Conservation (phyloP, 2,888 invertebrate genomes). For the Subacronicta megacephala region DNA sequence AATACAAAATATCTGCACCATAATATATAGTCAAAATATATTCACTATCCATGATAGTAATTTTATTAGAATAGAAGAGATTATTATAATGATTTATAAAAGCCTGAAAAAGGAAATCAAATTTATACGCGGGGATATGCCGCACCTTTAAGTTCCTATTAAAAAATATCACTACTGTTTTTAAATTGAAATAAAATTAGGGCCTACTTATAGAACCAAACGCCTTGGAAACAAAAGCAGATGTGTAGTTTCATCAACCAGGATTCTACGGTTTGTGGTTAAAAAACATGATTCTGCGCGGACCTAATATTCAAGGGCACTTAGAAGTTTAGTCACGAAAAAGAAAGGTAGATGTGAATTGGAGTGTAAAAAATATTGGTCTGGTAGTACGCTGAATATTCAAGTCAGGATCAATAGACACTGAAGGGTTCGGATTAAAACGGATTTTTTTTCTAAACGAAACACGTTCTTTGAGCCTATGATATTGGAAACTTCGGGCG, state of each 20-base stretch:
- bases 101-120: too few species aligned
- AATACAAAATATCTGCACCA: too few species aligned
- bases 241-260: conserved; percentile 46
- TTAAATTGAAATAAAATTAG: too few species aligned
- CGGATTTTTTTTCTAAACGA: conserved; percentile 52
- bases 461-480: conserved; percentile 30
- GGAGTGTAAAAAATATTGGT: conserved; percentile 70
- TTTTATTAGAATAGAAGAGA: too few species aligned
- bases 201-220: neutral
- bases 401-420: conserved; percentile 64
- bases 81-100: too few species aligned
- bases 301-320: conserved; percentile 57
- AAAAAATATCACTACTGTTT: too few species aligned
- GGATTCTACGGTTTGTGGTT: conserved; percentile 42
- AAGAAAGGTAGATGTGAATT: conserved; percentile 68
- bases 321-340: conserved; percentile 69
- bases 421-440: conserved; percentile 61
- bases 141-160: too few species aligned
- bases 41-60: too few species aligned
- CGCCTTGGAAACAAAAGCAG: conserved; percentile 4
- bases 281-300: conserved; percentile 54
- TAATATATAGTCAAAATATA: too few species aligned
- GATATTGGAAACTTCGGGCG: conserved; percentile 31
- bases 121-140: too few species aligned
- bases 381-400: conserved; percentile 64